Evolutionary conservation across 2,797 vertebrate genomes (phyloP), one percentile per base, ranked within the genome.

Genomic region (Hoplostethus atlanticus): DNA sequence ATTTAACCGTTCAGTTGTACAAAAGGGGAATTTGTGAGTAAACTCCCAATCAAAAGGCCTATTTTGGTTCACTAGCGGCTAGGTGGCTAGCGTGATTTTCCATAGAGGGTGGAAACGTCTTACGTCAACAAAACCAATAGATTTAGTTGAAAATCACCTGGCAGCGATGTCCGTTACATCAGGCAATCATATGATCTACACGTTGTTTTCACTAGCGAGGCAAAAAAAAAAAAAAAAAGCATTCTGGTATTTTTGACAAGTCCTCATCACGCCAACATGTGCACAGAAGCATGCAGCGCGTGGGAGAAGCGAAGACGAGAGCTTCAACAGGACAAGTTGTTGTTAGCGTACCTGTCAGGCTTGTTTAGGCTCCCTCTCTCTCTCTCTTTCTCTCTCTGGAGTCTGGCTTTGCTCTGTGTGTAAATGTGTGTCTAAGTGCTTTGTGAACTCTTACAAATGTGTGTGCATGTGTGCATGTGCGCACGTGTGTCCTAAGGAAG

Each of bases 271-370:
- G 17, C 40, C 50, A 48, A 5, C 38, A n/a, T 34, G 15, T 38
- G 52, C 16, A 58, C 56, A 57, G 34, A 66, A 30, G 31, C 38
- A 0, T 1, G 3, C 5, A 13, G n/a, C 38, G 16, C 15, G 38
- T 46, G 2, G 13, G 58, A 31, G 40, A 56, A 28, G 28, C 28
- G 12, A 66, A 74, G 54, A 73, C 9, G 6, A 5, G 6, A 8
- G 40, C 34, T 63, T 67, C 36, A 57, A 67, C 31, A 16, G 76
- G 73, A 79, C 57, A 21, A 36, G 64, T 34, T 71, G 42, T 48
- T 88, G 78, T 89, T 76, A 73, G 72, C 21, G 48, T 70, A 81
- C 61, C 81, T 79, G 84, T 88, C 84, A 81, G 76, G 2, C 2
- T 17, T 80, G 84, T 89, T 87, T 90, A 87, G 36, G 50, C 59